Percentiles rank a stretch among this genome's conserved stretches.
Evolutionary conservation across 2,113 vertebrate species (phyloP).

Genomic region (Melanostigma gelatinosum): DNA sequence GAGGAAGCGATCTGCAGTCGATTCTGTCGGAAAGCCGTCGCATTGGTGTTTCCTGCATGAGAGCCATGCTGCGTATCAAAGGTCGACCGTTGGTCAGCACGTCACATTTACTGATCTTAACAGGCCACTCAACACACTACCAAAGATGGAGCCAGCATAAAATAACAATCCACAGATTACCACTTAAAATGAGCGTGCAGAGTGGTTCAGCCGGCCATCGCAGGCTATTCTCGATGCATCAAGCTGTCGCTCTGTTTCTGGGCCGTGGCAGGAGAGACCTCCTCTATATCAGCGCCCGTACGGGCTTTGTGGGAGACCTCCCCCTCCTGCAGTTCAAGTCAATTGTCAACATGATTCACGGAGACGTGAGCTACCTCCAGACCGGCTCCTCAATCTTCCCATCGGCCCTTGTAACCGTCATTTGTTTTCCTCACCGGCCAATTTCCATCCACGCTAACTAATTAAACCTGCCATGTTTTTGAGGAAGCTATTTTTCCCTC

Average conservation of each 20-base stretch:
- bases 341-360: constrained; percentile 82
- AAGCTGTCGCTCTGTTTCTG: constrained; percentile 70
- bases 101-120: constrained; percentile 46
- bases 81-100: constrained; percentile 31
- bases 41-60: constrained; percentile 26
- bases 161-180: constrained; percentile 24
- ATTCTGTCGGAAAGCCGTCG: constrained; percentile 16
- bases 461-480: constrained; percentile 72
- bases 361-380: constrained; percentile 76
- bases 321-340: constrained; percentile 70
- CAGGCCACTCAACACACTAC: neutral
- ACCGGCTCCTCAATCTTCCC: constrained; percentile 73
- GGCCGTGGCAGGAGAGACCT: constrained; percentile 44
- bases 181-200: constrained; percentile 39
- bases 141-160: constrained; percentile 16
- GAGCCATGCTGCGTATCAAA: constrained; percentile 31
- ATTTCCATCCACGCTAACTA: constrained; percentile 68
- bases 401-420: constrained; percentile 48
- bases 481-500: constrained; percentile 46
- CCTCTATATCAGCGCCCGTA: constrained; percentile 59
- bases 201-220: constrained; percentile 50
- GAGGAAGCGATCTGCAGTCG: neutral
- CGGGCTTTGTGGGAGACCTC: constrained; percentile 70
- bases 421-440: constrained; percentile 66
- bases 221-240: constrained; percentile 57